Evolutionary conservation across 2,888 invertebrate genomes (phyloP), one percentile per base, ranked within the genome.

Genomic region (Podotricha telesiphe): DNA sequence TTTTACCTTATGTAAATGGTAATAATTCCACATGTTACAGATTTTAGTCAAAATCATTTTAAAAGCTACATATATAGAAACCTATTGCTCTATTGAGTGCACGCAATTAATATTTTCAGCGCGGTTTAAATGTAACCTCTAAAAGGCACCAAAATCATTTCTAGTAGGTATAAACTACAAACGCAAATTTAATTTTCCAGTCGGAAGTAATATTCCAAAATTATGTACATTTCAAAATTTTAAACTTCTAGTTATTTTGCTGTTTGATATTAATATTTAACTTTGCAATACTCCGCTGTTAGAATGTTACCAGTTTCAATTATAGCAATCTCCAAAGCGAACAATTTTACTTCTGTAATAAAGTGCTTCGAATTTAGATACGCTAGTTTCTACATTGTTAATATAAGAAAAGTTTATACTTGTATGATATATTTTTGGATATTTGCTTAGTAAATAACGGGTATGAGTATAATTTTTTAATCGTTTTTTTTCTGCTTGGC

Each of bases 241-340:
- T 66, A 66, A 66, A 59, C 40, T 28, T 2, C 40, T 51, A 59
- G 61, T 67, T 67, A 53, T 67, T 67, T 61, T 45, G 53, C 51
- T 51, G 45, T 65, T 65, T 56, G n/a, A 37, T 15, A 37, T 67
- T 67, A 61, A 53, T 67, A 67, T 62, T 53, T 42, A 61, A 67
- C 42, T 67, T 67, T 17, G n/a, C 51, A 59, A 50, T 58, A 37
- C 8, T 50, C 20, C 40, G 45, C 47, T 53, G 61, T 53, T 62
- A 67, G 67, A 53, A 67, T 69, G 51, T 71, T 65, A 62, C 64
- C 62, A 53, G 51, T 64, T 58, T 62, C 68, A 70, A 70, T 68
- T 70, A 70, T 37, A 56, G 63, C 63, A 64, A 69, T 71, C 63
- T 71, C 62, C 59, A 69, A 71, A 71, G 62, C 69, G 69, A 51